Evolutionary conservation across 2,113 vertebrate species (phyloP).

Genomic region (Hymenochirus boettgeri): DNA sequence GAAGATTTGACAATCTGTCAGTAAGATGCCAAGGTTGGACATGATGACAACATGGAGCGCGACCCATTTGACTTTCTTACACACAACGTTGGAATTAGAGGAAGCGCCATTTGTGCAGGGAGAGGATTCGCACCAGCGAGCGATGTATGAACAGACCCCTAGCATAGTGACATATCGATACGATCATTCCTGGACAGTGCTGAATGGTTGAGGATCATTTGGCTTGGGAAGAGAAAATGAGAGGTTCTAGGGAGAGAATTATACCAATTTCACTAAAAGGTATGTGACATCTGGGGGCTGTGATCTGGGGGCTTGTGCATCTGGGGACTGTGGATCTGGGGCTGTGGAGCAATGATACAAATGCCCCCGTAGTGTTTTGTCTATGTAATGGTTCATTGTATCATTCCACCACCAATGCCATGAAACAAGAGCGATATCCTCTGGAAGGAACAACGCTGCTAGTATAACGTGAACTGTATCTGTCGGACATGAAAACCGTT

Average conservation of each 20-base stretch:
- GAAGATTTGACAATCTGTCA: conserved; percentile 12
- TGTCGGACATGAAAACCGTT: conserved; percentile 11
- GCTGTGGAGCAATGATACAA: no score
- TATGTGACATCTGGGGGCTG: no score
- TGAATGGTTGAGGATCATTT: not conserved
- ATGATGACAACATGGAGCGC: not conserved
- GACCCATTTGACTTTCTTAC: conserved; percentile 8
- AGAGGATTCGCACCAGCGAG: not conserved
- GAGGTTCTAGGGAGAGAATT: not conserved
- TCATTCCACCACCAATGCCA: no score
- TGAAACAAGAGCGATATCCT: not conserved
- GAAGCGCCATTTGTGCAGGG: not conserved
- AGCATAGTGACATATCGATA: conserved; percentile 8
- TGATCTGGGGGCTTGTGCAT: no score
- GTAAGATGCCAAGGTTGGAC: conserved; percentile 4
- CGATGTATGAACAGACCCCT: not conserved
- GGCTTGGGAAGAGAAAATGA: not conserved
- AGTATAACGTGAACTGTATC: conserved; percentile 14
- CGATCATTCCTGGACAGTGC: conserved; percentile 1
- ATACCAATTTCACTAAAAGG: no score
- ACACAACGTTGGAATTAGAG: not conserved
- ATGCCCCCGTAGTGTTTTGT: no score
- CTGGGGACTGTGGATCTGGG: no score
- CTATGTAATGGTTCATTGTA: no score
- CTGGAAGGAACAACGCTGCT: conserved; percentile 13